These are phyloP conservation scores for Shinisaurus crocodilurus DNA, from an alignment of 2,113 vertebrate genomes.

Conservation along the genomic window DNA sequence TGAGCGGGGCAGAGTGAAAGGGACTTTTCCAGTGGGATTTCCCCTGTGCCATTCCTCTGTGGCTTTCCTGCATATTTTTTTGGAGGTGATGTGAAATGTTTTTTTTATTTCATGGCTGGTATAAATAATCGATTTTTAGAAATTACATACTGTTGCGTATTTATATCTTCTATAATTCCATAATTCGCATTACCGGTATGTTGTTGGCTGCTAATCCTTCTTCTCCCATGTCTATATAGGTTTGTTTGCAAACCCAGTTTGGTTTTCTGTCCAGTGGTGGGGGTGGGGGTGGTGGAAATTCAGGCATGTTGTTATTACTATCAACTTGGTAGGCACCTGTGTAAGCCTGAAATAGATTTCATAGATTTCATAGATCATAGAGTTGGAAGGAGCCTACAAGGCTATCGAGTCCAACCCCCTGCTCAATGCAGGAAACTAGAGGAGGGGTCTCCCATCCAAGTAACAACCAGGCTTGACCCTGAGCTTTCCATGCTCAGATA, in stretches of 20 bases:
- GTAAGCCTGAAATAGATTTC: not conserved
- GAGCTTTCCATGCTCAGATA: too few species aligned
- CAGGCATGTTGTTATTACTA: not conserved
- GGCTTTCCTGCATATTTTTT: not conserved
- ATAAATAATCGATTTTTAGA: not conserved
- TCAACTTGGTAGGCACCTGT: not conserved
- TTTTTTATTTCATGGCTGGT: not conserved
- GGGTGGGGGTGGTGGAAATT: not conserved
- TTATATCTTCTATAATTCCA: not conserved
- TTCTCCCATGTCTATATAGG: not conserved
- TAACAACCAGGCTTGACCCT: too few species aligned
- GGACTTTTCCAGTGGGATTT: not conserved
- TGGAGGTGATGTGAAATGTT: not conserved
- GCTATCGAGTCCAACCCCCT: too few species aligned
- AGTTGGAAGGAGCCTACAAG: too few species aligned
- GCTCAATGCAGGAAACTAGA: too few species aligned
- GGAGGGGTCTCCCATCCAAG: too few species aligned
- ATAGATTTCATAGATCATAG: too few species aligned
- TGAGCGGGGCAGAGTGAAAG: not conserved
- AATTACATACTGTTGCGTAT: not conserved
- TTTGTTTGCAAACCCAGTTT: slow-evolving; percentile 26
- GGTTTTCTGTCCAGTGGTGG: not conserved
- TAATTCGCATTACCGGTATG: not conserved
- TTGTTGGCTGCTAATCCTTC: not conserved
- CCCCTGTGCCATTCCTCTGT: too few species aligned